These are phyloP conservation scores for Cheilosia vulpina DNA, from an alignment of 2,888 invertebrate species.

Conservation along the genomic window DNA sequence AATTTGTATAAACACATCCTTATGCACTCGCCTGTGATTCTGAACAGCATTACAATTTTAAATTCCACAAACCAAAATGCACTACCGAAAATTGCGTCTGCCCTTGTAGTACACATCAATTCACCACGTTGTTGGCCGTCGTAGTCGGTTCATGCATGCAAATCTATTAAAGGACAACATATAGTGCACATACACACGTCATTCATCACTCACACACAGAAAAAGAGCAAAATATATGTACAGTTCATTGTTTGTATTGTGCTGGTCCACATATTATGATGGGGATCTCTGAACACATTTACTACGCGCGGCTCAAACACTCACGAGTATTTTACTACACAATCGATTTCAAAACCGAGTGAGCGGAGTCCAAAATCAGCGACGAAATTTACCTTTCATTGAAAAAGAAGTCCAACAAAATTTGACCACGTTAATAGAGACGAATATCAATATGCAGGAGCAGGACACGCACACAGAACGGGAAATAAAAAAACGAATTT, in stretches of 20 bases:
- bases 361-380: slow-evolving; percentile 52
- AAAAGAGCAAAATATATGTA: slow-evolving; percentile 44
- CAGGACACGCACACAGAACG: slow-evolving; percentile 21
- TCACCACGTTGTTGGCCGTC: neutral
- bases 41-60: slow-evolving; percentile 5
- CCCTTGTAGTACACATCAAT: slow-evolving; percentile 14
- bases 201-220: neutral
- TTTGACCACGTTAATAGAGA: slow-evolving; percentile 40
- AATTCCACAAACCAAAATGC: slow-evolving; percentile 19
- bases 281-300: slow-evolving; percentile 61
- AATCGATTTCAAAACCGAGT: slow-evolving; percentile 62
- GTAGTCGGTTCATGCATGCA: slow-evolving; percentile 31
- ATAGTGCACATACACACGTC: slow-evolving; percentile 8
- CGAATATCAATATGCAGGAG: slow-evolving; percentile 35
- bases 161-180: slow-evolving; percentile 12
- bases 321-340: slow-evolving; percentile 63
- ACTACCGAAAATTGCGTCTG: slow-evolving; percentile 11
- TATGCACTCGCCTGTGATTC: neutral
- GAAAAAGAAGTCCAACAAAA: slow-evolving; percentile 39
- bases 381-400: slow-evolving; percentile 52
- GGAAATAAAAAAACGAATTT: slow-evolving; percentile 11
- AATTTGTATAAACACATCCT: neutral
- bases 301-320: slow-evolving; percentile 48
- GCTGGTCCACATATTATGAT: neutral
- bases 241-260: slow-evolving; percentile 58